Base-by-base conservation (phyloP, 2,888 invertebrate species). In the Phasia obesa region DNA sequence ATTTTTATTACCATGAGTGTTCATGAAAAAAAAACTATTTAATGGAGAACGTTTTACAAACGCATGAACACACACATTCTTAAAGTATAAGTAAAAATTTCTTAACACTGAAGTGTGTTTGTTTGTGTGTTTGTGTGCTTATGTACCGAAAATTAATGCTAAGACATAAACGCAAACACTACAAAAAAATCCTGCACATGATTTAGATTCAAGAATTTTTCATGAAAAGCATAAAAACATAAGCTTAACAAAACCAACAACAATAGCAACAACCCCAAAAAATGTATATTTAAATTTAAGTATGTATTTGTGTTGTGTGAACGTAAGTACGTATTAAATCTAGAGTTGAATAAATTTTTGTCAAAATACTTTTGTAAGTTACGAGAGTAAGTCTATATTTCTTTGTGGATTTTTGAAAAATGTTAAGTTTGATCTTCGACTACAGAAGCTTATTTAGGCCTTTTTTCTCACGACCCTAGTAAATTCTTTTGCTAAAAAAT, bases 121-220 rank as follows among this genome's bases (percentile, higher is more conserved):
- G 21, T 57, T 13, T 53, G 9, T 49, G 19, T 15, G 9, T 25
- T 27, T 71, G 21, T 59, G 19, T 51, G n/a, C 44, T 21, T 71
- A 27, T 65, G 51, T 64, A 57, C n/a, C 25, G 38, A 59, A 65
- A 75, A 81, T 76, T 81, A 76, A 76, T 81, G 75, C 75, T 65
- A 59, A 81, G 70, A 76, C 76, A 65, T 76, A 81, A 81, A 71
- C 47, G 59, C 70, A 81, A 81, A 81, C 76, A 81, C 70, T 70
- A 42, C 64, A 65, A 71, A 64, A 75, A 76, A 35, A 57, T 71
- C 64, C 70, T 65, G 44, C 76, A 81, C 76, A 81, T 76, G 76
- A 76, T 65, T 71, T 70, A 70, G 65, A 70, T 51, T 59, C 65
- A 81, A 65, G 59, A 64, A 76, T 70, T 64, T 81, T 57, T 65